Conservation (phyloP, 2,113 vertebrate species). For the Steatornis caripensis region DNA sequence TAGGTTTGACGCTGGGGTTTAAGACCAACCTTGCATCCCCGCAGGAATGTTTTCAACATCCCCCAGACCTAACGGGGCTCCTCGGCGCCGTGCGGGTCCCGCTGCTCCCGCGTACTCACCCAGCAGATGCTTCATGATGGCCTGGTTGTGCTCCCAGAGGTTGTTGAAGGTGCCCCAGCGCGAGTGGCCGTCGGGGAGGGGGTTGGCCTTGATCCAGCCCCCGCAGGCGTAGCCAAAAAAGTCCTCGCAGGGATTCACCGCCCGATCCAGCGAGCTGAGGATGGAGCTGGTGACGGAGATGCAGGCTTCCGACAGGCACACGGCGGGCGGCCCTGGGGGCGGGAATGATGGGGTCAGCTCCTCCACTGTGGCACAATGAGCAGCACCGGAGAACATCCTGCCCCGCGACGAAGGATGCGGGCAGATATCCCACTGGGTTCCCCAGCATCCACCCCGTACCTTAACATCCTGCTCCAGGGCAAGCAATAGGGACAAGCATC, state of each 20-base stretch:
- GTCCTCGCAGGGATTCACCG: constrained; percentile 90
- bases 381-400: background rate
- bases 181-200: constrained; percentile 89
- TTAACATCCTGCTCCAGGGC: background rate
- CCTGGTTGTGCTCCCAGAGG: constrained; percentile 95
- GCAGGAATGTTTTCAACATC: accelerated
- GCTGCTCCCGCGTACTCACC: constrained; percentile 53
- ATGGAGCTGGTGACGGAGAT: constrained; percentile 85
- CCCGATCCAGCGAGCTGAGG: constrained; percentile 82
- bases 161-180: constrained; percentile 95
- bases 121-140: constrained; percentile 90
- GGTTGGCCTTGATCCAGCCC: constrained; percentile 92
- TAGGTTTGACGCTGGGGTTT: accelerated
- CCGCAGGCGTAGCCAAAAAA: constrained; percentile 93
- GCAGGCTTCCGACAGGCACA: constrained; percentile 87
- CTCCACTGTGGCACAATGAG: accelerated
- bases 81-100: accelerated
- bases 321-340: constrained; percentile 61
- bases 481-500: accelerated
- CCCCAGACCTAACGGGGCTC: accelerated
- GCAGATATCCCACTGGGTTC: background rate
- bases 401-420: accelerated
- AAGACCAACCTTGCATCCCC: background rate
- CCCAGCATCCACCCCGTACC: background rate
- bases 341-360: background rate